Base-by-base conservation (phyloP, 2,888 invertebrate genomes). In the Dilophus febrilis region DNA sequence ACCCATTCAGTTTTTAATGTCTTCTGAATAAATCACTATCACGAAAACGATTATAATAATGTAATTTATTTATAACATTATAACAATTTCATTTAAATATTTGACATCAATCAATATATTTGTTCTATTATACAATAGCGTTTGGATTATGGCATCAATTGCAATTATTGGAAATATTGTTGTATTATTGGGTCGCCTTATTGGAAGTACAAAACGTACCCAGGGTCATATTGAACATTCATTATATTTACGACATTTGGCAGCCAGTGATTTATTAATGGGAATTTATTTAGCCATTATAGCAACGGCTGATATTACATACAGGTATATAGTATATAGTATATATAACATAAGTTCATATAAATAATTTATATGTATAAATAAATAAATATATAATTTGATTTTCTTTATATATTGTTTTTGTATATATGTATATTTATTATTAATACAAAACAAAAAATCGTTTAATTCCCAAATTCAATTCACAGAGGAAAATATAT, bases 181-280 rank as follows among this genome's bases (percentile, higher is more conserved):
- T 17, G 74, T 72, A 2, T 55, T 72, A 16, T 54, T 71, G 7
- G 70, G 71, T 4, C 59, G 72, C 32, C 59, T 66, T 40, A 58
- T 71, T 32, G 61, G 66, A 31, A 65, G 66, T 32, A 53, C 57
- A 13, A 66, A 67, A 40, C 67, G 65, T 48, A 53, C 57, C n/a
- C 66, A 67, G 40, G 67, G 65, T 49, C 71, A 72, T 47, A 66
- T 66, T 3, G 70, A 71, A 18, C 71, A 74, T 45, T 71, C 73
- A 1, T 59, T 75, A 16, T 74, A 72, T 55, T 63, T 75, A 44
- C 66, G 70, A 47, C 74, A 74, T 50, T 58, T 75, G 47, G 71
- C 72, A 1, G 57, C 71, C 39, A 71, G 74, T 18, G 75, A 75
- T 51, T 59, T 75, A 6, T 55, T 74, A 28, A 75, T 75, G 74